These are phyloP conservation scores for Rhagonycha lutea DNA, from an alignment of 2,888 invertebrate species.

Conservation along the genomic window DNA sequence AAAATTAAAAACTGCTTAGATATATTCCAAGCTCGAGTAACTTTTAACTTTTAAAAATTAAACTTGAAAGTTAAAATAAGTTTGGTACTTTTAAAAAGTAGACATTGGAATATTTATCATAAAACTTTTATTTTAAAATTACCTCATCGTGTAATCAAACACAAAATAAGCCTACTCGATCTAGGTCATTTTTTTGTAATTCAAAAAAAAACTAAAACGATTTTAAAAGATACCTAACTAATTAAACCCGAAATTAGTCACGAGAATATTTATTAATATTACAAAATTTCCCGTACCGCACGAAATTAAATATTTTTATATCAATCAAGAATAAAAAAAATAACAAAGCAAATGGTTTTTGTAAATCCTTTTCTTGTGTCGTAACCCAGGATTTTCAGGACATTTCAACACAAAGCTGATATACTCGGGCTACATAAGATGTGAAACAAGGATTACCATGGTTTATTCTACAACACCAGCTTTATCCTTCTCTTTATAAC, in stretches of 20 bases:
- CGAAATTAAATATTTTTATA: conserved; percentile 20
- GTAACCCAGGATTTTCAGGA: conserved; percentile 25
- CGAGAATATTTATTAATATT: neutral
- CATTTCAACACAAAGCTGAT: conserved; percentile 28
- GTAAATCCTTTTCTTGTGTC: conserved; percentile 28
- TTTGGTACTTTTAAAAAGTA: neutral
- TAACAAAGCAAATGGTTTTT: conserved; percentile 26
- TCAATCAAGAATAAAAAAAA: conserved; percentile 23
- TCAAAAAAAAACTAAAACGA: neutral
- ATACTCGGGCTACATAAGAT: conserved; percentile 18
- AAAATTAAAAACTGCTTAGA: neutral
- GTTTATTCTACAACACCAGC: conserved; percentile 17
- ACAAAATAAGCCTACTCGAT: no score
- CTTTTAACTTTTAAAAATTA: neutral
- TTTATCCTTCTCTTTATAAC: conserved; percentile 22
- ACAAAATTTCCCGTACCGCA: neutral
- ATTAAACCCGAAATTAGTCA: neutral
- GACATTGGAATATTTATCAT: neutral
- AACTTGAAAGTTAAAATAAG: neutral
- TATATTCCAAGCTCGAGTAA: neutral
- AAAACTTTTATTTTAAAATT: neutral
- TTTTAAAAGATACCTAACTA: no score
- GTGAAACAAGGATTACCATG: conserved; percentile 25
- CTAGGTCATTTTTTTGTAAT: neutral
- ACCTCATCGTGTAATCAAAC: neutral